Conservation (phyloP, 2,888 invertebrate genomes). For the Drosophila pseudotalamancana region DNA sequence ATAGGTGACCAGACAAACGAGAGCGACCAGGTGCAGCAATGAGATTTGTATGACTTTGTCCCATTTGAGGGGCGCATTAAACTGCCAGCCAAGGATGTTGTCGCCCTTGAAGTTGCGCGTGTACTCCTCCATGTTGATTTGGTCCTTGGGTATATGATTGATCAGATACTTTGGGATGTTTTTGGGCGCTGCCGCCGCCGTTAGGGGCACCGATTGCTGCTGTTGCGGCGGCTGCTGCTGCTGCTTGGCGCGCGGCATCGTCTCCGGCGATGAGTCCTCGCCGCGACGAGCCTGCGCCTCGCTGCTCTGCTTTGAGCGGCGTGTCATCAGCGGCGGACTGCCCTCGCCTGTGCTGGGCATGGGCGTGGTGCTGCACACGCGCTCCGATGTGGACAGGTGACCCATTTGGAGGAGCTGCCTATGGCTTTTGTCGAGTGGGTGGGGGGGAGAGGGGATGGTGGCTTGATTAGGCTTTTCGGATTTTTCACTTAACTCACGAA, state of each 20-base stretch:
- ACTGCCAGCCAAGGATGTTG: constrained; percentile 83
- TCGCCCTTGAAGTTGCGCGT: constrained; percentile 79
- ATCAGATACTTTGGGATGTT: constrained; percentile 43
- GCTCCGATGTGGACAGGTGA: constrained; percentile 81
- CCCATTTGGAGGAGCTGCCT: constrained; percentile 74
- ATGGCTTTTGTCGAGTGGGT: background rate
- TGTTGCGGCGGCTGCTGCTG: constrained; percentile 26
- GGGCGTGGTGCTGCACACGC: constrained; percentile 75
- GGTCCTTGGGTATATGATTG: constrained; percentile 66
- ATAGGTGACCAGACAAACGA: constrained; percentile 83
- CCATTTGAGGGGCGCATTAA: constrained; percentile 88
- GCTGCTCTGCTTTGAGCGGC: constrained; percentile 55
- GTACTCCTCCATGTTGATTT: constrained; percentile 79
- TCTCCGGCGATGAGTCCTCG: constrained; percentile 67
- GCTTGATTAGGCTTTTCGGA: background rate
- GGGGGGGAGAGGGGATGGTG: background rate
- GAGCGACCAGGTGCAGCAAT: constrained; percentile 85
- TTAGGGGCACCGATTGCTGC: background rate
- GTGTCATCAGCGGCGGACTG: constrained; percentile 54
- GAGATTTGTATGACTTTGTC: constrained; percentile 86
- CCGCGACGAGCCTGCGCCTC: constrained; percentile 55
- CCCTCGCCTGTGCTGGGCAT: constrained; percentile 52
- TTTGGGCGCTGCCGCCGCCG: constrained; percentile 4
- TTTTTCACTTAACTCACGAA: constrained; percentile 37
- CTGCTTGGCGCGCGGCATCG: constrained; percentile 42